Percentiles rank a stretch among this genome's conserved stretches.
These are phyloP conservation scores for Megaceryle maxima DNA, from an alignment of 2,113 vertebrate species.

Conservation along the genomic window DNA sequence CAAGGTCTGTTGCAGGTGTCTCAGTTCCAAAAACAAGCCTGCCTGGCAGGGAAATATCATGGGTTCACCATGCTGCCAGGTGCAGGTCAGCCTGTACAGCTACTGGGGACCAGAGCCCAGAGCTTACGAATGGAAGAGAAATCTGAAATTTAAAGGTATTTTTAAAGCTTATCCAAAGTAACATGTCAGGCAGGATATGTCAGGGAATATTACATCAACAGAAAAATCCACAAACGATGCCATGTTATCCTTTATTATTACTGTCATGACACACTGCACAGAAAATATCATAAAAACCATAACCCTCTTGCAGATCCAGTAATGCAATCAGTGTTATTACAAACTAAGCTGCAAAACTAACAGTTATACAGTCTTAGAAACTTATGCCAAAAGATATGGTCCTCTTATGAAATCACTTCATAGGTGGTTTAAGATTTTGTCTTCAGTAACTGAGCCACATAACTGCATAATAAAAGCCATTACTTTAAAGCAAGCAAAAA, in stretches of 20 bases:
- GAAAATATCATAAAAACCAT: not conserved
- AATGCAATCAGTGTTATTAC: not conserved
- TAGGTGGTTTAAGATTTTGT: not conserved
- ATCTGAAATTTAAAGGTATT: not conserved
- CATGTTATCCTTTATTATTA: not conserved
- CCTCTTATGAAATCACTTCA: not conserved
- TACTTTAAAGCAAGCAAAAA: not conserved
- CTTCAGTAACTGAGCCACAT: not conserved
- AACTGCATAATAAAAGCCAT: not conserved
- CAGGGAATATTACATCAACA: not conserved
- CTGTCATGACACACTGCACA: not conserved
- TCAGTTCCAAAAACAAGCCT: not conserved
- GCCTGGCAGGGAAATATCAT: not conserved
- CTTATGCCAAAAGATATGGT: not conserved
- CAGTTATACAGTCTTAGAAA: not conserved
- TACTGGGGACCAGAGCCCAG: not conserved
- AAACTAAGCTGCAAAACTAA: not conserved
- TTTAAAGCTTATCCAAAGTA: not conserved
- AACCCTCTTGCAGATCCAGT: not conserved
- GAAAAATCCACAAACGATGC: not conserved
- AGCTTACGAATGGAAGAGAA: not conserved
- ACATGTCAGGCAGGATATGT: not conserved
- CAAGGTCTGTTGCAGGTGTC: not conserved
- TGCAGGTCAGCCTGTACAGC: not conserved
- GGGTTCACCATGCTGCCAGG: not conserved